Evolutionary conservation across 2,888 invertebrate species (phyloP).

Genomic region (Brachyptera risi): DNA sequence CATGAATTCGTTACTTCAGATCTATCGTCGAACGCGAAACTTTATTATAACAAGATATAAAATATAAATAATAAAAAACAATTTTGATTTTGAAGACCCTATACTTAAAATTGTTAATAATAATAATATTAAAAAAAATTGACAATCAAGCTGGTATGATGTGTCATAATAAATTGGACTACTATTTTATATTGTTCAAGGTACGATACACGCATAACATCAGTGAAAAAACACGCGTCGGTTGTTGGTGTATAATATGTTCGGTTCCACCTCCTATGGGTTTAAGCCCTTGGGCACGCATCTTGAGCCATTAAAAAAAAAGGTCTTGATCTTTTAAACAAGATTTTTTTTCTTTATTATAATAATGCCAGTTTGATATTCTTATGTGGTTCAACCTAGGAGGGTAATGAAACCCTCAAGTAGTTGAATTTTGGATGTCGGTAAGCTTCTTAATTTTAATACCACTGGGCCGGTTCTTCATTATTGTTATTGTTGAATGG

Average conservation of each 20-base stretch:
- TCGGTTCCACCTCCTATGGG: background rate
- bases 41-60: too few relatives aligned
- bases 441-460: too few relatives aligned
- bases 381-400: background rate
- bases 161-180: conserved; percentile 17
- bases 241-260: background rate
- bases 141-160: background rate
- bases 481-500: too few relatives aligned
- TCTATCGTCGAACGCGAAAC: background rate
- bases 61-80: too few relatives aligned
- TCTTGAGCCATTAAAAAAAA: background rate
- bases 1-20: conserved; percentile 1
- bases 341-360: background rate
- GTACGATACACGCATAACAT: background rate
- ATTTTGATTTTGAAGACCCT: conserved; percentile 10
- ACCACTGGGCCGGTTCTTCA: too few relatives aligned
- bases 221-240: background rate
- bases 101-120: conserved; percentile 13
- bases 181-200: conserved; percentile 14
- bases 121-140: too few relatives aligned
- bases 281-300: too few relatives aligned
- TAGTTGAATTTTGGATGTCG: background rate
- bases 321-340: background rate
- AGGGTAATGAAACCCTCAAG: background rate
- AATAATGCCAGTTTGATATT: too few relatives aligned